These are phyloP conservation scores for Tychaedon coryphoeus DNA, from an alignment of 2,113 vertebrate species.

Conservation along the genomic window DNA sequence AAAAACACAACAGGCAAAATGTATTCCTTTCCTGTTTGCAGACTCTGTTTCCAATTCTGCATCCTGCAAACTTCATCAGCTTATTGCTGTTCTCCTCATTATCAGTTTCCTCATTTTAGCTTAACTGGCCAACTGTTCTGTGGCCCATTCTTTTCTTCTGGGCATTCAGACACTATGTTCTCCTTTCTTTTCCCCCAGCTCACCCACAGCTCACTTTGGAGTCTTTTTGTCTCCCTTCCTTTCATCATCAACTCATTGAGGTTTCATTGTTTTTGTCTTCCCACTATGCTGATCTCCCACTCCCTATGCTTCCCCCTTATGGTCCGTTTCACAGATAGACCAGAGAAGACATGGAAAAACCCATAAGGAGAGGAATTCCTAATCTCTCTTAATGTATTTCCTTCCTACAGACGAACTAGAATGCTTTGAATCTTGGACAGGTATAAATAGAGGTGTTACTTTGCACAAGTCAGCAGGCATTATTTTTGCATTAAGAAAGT, in stretches of 20 bases:
- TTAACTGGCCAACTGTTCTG: accelerated
- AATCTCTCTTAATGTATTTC: neutral
- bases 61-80: neutral
- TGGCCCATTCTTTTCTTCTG: neutral
- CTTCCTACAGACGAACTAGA: neutral
- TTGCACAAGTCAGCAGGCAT: neutral
- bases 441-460: neutral
- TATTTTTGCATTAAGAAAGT: neutral
- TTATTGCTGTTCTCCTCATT: neutral
- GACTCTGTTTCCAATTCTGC: neutral
- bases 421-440: neutral
- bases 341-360: slow-evolving; percentile 1
- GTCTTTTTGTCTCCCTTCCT: neutral
- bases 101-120: neutral
- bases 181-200: neutral
- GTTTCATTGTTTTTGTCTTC: slow-evolving; percentile 22
- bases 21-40: neutral
- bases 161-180: neutral
- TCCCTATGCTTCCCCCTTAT: neutral
- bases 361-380: neutral
- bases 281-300: neutral
- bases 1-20: neutral
- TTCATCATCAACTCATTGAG: slow-evolving; percentile 16
- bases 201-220: neutral
- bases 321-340: neutral